Base-by-base conservation (phyloP, 2,888 invertebrate genomes). In the Onchidella celtica region DNA sequence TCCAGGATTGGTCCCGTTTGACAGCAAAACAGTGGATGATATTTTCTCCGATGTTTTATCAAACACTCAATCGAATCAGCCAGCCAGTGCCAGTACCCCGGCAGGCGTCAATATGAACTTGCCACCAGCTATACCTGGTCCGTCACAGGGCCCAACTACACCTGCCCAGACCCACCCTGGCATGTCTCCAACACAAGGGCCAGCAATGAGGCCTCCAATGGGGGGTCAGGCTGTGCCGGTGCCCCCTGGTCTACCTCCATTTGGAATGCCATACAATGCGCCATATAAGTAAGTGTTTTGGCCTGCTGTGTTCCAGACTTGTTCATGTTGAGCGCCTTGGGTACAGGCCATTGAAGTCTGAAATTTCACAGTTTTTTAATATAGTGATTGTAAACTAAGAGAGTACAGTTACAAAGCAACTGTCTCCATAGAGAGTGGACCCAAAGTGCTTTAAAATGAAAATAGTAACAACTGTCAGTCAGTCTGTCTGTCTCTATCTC, bases 11-110 rank as follows among this genome's bases (percentile, higher is more conserved):
- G 96, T 97, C 0, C 97, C 97, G 88, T 97, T 97, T 95, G 97
- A 97, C 93, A 96, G 96, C 91, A 97, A 97, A 92, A 97, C 97
- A 88, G 97, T 97, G 0, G 97, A 97, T 91, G 97, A 97, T 93
- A 96, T 97, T 90, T 97, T 98, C 93, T 97, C 97, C 94, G 97
- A 96, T 66, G 97, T 97, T 82, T 95, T 92, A 75, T 87, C 87
- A 36, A 85, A 83, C 36, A 78, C 66, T 27, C 82, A 76, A 14
- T 74, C 82, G 2, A 68, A 65, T 27, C 80, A 75, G 61, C 27
- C 59, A 21, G 29, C 61, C 57, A 57, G 65, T n/a, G 21, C 75
- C 17, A 66, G 66, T 38, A 59, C 73, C 17, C 73, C 79, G 36
- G 6, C 77, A 77, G 79, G 82, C 76, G 47, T 77, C 38, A 34